Base-by-base conservation (phyloP, 2,797 vertebrate genomes). In the Lates japonicus region DNA sequence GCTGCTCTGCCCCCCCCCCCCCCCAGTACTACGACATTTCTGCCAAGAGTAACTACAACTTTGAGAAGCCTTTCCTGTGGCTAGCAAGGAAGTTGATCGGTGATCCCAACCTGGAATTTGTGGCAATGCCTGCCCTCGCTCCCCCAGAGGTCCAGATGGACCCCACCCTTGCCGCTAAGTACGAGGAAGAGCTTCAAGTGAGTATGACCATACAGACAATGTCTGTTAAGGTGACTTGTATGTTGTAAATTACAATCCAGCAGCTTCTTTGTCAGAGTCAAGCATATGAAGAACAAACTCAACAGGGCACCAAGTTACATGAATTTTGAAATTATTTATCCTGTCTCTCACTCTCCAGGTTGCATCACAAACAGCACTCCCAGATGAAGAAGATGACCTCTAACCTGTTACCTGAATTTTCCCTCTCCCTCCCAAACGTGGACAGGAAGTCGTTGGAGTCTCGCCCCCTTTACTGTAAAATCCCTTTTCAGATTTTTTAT, bases 21-120 rank as follows among this genome's bases (percentile, higher is more conserved):
- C 25, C 25, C 25, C 84, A 96, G 96, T 96, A 96, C 90, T 96
- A 96, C 0, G 95, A 96, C 82, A 96, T 96, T 92, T 96, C 96
- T 70, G 96, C 96, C 74, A 96, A 96, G 94, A 96, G 96, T 94
- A 96, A 96, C 92, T 96, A 96, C 92, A 96, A 96, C 92, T 96
- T 96, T 29, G 96, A 96, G 90, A 96, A 96, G 86, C 96, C 96
- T 42, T 96, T 96, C 94, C 93, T 96, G 88, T 96, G 96, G 96
- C 92, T 96, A 85, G 96, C 95, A 74, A 94, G 95, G 83, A 96
- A 96, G 88, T 88, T 96, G 90, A 95, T 96, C 0, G 96, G 96
- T 7, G 96, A 96, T 87, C 96, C 96, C 70, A 96, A 96, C 91
- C 90, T 96, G 90, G 96, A 96, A 91, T 96, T 96, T 91, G 96